phyloP scores from a whole-genome alignment of 2,113 vertebrate species.

The Psilopsiagon aymara region DNA sequence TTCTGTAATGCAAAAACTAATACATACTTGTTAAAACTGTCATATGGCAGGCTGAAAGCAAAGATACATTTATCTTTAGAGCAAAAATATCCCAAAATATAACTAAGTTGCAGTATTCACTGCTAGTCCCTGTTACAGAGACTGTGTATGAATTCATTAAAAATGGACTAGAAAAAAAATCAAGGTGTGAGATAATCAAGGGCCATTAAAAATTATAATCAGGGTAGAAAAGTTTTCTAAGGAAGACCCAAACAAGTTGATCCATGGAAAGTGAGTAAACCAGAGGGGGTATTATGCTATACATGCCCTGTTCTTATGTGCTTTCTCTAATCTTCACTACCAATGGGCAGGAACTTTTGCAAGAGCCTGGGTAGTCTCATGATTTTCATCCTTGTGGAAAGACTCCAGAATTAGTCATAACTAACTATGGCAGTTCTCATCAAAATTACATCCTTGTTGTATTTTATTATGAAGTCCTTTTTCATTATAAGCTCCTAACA shows the following conservation, averaged over 20 bases:
- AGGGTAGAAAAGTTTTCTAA: background rate
- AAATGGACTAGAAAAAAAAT: background rate
- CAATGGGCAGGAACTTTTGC: background rate
- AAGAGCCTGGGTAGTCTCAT: background rate
- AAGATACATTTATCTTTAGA: background rate
- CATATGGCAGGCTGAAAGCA: background rate
- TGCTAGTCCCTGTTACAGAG: background rate
- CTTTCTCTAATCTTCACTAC: background rate
- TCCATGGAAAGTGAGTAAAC: background rate
- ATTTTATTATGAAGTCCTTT: background rate
- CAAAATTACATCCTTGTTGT: background rate
- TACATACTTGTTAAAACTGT: background rate
- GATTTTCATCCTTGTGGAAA: background rate
- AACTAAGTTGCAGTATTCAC: background rate
- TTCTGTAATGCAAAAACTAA: background rate
- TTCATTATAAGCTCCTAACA: background rate
- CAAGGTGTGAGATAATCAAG: background rate
- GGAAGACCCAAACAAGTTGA: background rate
- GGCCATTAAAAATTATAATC: background rate
- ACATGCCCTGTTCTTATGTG: background rate
- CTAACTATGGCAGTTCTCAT: background rate
- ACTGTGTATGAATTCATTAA: background rate
- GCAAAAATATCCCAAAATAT: background rate
- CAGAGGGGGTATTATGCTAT: background rate
- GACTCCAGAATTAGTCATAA: background rate